Percentiles rank a stretch among this genome's conserved stretches.
Evolutionary conservation across 2,888 invertebrate species (phyloP).

Genomic region (Crossocerus cetratus): DNA sequence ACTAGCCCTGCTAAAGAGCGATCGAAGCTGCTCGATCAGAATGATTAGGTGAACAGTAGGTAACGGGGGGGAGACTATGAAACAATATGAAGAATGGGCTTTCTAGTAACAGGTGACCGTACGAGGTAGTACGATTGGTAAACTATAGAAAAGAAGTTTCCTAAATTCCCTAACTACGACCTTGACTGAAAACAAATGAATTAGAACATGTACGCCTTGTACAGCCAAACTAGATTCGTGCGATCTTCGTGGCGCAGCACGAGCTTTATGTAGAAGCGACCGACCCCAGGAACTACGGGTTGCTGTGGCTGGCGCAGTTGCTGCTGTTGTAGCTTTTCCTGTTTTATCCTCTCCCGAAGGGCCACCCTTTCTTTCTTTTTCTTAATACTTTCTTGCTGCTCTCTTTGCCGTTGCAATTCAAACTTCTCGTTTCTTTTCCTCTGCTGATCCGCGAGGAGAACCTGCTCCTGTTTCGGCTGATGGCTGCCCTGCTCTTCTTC

Average conservation of each 20-base stretch:
- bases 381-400: slow-evolving; percentile 4
- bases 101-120: too few species aligned
- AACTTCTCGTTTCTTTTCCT: slow-evolving; percentile 5
- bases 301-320: slow-evolving; percentile 22
- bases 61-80: too few species aligned
- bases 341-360: background rate
- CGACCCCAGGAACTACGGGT: slow-evolving; percentile 50
- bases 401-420: background rate
- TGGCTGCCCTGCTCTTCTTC: slow-evolving; percentile 16
- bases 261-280: slow-evolving; percentile 71
- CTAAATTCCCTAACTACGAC: background rate
- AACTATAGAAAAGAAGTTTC: background rate
- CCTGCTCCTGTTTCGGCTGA: background rate
- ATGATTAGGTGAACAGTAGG: too few species aligned
- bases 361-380: slow-evolving; percentile 16
- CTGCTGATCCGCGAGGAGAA: background rate
- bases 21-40: too few species aligned
- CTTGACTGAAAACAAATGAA: slow-evolving; percentile 8
- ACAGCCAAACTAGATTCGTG: slow-evolving; percentile 72
- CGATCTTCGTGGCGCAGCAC: slow-evolving; percentile 72
- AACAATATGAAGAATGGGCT: too few species aligned
- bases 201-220: slow-evolving; percentile 75
- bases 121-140: background rate
- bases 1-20: too few species aligned
- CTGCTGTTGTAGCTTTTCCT: background rate